Percentiles rank a stretch among this genome's conserved stretches.
Conservation (phyloP, 2,113 vertebrate genomes). For the Onychostruthus taczanowskii region DNA sequence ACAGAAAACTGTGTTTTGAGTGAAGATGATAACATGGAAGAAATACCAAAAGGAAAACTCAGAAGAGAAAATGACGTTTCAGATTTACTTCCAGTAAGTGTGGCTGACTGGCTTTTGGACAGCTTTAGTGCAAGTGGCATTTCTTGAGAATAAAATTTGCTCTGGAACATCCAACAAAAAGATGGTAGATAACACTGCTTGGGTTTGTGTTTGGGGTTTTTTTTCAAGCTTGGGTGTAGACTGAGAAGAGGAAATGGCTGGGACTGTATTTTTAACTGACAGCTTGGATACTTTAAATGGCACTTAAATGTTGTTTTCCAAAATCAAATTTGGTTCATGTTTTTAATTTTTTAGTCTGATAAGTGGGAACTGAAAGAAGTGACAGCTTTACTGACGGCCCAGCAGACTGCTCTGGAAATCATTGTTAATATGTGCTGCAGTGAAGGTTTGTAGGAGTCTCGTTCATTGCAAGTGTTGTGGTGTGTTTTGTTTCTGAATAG, state of each 20-base stretch:
- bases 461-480: not conserved
- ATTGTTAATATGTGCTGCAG: constrained; percentile 97
- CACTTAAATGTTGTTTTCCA: not conserved
- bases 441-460: constrained; percentile 81
- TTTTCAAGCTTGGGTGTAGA: not conserved
- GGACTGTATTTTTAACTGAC: not conserved
- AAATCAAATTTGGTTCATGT: not conserved
- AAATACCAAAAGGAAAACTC: constrained; percentile 64
- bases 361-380: constrained; percentile 87
- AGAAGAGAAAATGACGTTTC: constrained; percentile 77
- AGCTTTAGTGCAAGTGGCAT: not conserved
- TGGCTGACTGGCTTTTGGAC: not conserved
- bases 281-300: not conserved
- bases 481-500: not conserved
- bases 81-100: constrained; percentile 90
- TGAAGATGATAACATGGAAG: constrained; percentile 76
- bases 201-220: not conserved
- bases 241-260: not conserved
- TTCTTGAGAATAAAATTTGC: not conserved
- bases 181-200: not conserved
- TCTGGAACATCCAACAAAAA: not conserved
- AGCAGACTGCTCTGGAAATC: constrained; percentile 94
- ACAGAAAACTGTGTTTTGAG: not conserved
- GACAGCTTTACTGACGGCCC: constrained; percentile 86
- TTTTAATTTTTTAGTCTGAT: constrained; percentile 74